These are phyloP conservation scores for Drosophila emarginata DNA, from an alignment of 2,888 invertebrate genomes.

Conservation along the genomic window DNA sequence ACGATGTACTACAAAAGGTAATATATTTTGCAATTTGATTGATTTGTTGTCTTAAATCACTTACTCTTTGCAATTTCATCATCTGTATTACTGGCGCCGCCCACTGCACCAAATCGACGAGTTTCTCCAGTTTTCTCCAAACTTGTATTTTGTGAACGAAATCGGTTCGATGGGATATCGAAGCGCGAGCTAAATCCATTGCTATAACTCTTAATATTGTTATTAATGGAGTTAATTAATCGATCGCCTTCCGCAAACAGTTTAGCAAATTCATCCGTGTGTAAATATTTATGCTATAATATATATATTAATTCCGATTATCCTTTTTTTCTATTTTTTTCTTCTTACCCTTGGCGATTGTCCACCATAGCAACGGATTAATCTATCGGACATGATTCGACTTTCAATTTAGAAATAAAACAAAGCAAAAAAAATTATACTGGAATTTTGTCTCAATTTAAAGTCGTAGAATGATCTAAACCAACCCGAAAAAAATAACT, in stretches of 20 bases:
- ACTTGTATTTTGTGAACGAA: not conserved
- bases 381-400: not conserved
- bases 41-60: not conserved
- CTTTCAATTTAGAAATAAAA: not conserved
- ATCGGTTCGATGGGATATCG: not conserved
- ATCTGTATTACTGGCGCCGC: not conserved
- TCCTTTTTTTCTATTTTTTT: not conserved
- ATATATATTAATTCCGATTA: too few species aligned
- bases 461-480: not conserved
- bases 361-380: not conserved
- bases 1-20: constrained; percentile 27
- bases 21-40: not conserved
- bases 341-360: not conserved
- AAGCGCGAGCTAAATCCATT: not conserved
- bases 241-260: constrained; percentile 2
- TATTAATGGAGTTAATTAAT: not conserved
- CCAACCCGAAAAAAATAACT: not conserved
- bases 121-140: not conserved
- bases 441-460: not conserved
- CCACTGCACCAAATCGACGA: not conserved
- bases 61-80: not conserved
- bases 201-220: not conserved
- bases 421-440: not conserved
- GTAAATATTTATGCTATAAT: not conserved
- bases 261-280: not conserved